Conservation (phyloP, 2,888 invertebrate genomes). For the Platycheirus rosarum region DNA sequence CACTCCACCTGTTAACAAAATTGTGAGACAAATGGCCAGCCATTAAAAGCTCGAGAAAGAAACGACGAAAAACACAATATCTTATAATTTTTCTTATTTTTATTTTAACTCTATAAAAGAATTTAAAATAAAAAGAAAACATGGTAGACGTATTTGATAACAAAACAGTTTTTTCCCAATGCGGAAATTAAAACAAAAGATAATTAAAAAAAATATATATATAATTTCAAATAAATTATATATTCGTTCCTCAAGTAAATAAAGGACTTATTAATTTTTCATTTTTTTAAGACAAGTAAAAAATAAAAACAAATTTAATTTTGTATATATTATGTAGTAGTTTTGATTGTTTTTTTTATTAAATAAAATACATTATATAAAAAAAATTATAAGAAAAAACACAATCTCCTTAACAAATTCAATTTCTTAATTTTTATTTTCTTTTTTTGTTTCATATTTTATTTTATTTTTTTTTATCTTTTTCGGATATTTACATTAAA, state of each 20-base stretch:
- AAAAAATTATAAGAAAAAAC: constrained; percentile 16
- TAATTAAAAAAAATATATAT: constrained; percentile 3
- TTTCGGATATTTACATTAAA: constrained; percentile 71
- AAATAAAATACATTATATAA: constrained; percentile 27
- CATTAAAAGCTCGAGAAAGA: too few relatives aligned
- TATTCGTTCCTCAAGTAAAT: neutral
- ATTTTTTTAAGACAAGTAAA: neutral
- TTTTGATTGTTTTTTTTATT: constrained; percentile 3
- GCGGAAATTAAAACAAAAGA: constrained; percentile 16
- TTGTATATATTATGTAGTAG: constrained; percentile 9
- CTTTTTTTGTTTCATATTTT: constrained; percentile 17
- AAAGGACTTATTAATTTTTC: neutral
- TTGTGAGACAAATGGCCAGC: too few relatives aligned
- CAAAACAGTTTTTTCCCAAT: constrained; percentile 36
- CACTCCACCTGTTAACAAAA: too few relatives aligned
- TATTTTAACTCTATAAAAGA: constrained; percentile 63
- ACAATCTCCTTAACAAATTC: constrained; percentile 22
- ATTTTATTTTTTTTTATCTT: constrained; percentile 30
- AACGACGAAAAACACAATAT: too few relatives aligned
- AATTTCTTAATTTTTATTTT: constrained; percentile 36
- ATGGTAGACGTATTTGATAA: constrained; percentile 41
- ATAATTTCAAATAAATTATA: constrained; percentile 11
- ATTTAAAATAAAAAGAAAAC: constrained; percentile 63
- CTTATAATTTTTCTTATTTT: constrained; percentile 30
- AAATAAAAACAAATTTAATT: constrained; percentile 11